These are phyloP conservation scores for Zaprionus lachaisei DNA, from an alignment of 1,140 invertebrate species.

Conservation along the genomic window DNA sequence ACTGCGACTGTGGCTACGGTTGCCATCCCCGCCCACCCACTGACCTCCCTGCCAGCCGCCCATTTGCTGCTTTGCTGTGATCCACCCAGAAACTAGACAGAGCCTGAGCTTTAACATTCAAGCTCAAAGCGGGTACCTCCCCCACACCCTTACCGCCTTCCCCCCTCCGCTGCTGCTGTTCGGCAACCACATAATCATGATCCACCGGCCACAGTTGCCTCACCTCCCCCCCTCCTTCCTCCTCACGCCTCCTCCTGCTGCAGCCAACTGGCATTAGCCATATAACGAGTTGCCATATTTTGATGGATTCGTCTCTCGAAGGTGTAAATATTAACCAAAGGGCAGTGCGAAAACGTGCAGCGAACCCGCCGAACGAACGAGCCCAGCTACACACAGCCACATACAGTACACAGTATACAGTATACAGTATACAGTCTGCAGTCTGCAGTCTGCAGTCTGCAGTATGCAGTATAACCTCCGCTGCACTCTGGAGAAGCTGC, in stretches of 20 bases:
- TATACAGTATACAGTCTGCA: too few species aligned
- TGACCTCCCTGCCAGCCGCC: constrained; percentile 1
- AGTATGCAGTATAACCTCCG: not conserved
- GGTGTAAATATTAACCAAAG: constrained; percentile 80
- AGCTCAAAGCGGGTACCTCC: not conserved
- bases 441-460: too few species aligned
- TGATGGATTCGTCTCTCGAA: constrained; percentile 74
- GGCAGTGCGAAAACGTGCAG: constrained; percentile 72
- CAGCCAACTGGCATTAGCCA: constrained; percentile 41
- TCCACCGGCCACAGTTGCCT: constrained; percentile 25
- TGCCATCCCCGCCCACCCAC: not conserved
- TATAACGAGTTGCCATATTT: constrained; percentile 77
- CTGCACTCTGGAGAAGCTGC: not conserved
- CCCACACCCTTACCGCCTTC: constrained; percentile 18
- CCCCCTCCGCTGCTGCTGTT: constrained; percentile 18
- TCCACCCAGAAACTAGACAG: constrained; percentile 10
- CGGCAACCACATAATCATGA: constrained; percentile 33
- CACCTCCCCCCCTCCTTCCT: not conserved
- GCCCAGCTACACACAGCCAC: not conserved
- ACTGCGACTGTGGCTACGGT: constrained; percentile 5
- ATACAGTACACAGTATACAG: too few species aligned
- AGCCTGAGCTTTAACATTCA: constrained; percentile 11
- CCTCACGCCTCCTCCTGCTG: constrained; percentile 14
- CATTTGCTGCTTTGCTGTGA: not conserved
- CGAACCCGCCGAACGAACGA: constrained; percentile 19